Evolutionary conservation across 2,888 invertebrate genomes (phyloP).

Genomic region (Carcina quercana): DNA sequence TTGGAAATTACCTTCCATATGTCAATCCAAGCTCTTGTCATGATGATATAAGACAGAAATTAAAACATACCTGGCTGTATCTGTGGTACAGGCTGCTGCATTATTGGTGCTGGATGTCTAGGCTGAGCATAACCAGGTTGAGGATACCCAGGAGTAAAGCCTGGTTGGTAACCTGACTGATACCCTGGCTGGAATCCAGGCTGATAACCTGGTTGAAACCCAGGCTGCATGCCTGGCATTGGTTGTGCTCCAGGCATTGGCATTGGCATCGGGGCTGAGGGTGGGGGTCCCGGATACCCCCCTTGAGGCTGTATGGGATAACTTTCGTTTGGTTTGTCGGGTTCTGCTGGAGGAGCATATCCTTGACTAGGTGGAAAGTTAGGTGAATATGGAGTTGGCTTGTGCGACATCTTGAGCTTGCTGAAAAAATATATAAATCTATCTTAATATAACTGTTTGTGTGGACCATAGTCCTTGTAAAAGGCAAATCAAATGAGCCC

Average conservation of each 20-base stretch:
- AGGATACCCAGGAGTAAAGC: slow-evolving; percentile 27
- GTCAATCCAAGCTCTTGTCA: no score
- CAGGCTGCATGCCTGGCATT: slow-evolving; percentile 53
- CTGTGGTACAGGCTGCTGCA: slow-evolving; percentile 33
- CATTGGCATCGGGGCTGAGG: slow-evolving; percentile 5
- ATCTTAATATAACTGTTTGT: no score
- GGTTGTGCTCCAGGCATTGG: slow-evolving; percentile 31
- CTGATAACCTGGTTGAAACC: slow-evolving; percentile 50
- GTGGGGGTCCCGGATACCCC: slow-evolving; percentile 42
- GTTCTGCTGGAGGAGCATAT: slow-evolving; percentile 52
- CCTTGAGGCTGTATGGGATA: slow-evolving; percentile 44
- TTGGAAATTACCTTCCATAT: no score
- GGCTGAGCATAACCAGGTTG: slow-evolving; percentile 25
- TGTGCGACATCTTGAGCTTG: slow-evolving; percentile 51
- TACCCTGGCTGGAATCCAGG: slow-evolving; percentile 20
- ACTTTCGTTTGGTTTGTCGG: slow-evolving; percentile 32
- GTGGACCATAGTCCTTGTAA: no score
- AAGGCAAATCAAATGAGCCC: no score
- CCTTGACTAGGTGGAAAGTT: slow-evolving; percentile 61
- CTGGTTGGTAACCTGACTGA: slow-evolving; percentile 37
- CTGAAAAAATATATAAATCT: background rate
- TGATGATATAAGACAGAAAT: no score
- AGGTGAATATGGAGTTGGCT: slow-evolving; percentile 55
- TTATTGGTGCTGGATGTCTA: slow-evolving; percentile 35
- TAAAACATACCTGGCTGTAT: slow-evolving; percentile 11